Evolutionary conservation across 2,113 vertebrate genomes (phyloP).

Genomic region (Trematocara unimaculatum): DNA sequence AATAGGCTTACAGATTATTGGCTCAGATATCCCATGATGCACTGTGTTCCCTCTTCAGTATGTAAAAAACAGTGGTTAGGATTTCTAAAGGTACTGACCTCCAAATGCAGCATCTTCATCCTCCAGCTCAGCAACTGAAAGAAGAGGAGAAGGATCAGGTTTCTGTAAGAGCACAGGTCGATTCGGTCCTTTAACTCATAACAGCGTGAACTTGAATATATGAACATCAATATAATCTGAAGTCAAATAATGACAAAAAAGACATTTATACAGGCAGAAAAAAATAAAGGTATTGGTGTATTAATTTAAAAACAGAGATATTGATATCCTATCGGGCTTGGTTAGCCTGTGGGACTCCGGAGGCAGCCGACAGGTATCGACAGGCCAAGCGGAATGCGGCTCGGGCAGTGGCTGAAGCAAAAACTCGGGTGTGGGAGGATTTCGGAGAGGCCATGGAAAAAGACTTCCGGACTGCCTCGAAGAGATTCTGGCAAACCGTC

Average conservation of each 20-base stretch:
- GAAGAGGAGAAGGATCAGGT: neutral
- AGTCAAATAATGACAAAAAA: neutral
- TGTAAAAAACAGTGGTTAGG: neutral
- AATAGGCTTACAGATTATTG: neutral
- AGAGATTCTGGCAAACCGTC: no score
- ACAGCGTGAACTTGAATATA: neutral
- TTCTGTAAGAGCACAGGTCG: neutral
- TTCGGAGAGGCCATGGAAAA: no score
- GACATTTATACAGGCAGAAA: neutral
- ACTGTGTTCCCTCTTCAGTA: neutral
- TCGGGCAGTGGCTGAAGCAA: no score
- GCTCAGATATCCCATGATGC: neutral
- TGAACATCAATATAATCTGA: neutral
- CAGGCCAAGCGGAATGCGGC: no score
- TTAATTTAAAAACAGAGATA: neutral
- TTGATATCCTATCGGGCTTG: no score
- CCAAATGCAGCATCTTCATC: neutral
- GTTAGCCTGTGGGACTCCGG: no score
- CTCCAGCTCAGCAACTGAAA: conserved; percentile 57
- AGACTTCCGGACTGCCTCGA: no score
- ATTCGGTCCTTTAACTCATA: neutral
- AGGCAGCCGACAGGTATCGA: no score
- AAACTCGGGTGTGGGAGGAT: no score
- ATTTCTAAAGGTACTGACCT: conserved; percentile 13
- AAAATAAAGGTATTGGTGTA: neutral